These are phyloP conservation scores for Puffinus mauretanicus DNA, from an alignment of 2,113 vertebrate species.

Conservation along the genomic window DNA sequence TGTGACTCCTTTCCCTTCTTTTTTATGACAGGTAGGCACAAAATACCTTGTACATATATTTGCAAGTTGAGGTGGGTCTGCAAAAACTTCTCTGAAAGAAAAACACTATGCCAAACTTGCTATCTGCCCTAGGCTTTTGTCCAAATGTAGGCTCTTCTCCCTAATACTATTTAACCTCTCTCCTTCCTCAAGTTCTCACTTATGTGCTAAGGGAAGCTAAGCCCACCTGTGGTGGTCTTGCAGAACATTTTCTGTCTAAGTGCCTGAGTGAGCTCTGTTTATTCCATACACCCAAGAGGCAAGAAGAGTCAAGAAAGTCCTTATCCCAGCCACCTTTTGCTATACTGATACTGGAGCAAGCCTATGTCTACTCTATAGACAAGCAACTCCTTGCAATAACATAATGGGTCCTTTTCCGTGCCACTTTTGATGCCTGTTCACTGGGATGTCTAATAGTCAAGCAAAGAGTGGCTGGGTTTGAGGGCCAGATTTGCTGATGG, in stretches of 20 bases:
- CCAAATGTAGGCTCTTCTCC: neutral
- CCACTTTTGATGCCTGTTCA: neutral
- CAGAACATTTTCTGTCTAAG: neutral
- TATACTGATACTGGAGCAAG: neutral
- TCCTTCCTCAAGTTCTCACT: neutral
- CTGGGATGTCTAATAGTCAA: neutral
- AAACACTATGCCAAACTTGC: neutral
- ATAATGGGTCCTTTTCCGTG: neutral
- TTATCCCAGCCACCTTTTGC: neutral
- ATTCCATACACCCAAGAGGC: neutral
- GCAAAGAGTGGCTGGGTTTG: neutral
- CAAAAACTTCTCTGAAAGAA: neutral
- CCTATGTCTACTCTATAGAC: neutral
- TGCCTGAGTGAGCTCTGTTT: neutral
- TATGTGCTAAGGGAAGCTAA: neutral
- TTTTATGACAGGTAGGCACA: neutral
- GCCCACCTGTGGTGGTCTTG: neutral
- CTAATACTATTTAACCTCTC: neutral
- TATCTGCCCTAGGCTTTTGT: neutral
- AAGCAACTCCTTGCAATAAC: neutral
- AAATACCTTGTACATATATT: neutral
- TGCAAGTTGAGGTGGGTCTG: neutral
- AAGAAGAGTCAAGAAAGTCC: neutral
- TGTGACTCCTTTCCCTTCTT: neutral
- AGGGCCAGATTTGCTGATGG: neutral